Percentiles rank a stretch among this genome's conserved stretches.
Conservation (phyloP, 1,140 invertebrate species). For the Monochamus saltuarius region DNA sequence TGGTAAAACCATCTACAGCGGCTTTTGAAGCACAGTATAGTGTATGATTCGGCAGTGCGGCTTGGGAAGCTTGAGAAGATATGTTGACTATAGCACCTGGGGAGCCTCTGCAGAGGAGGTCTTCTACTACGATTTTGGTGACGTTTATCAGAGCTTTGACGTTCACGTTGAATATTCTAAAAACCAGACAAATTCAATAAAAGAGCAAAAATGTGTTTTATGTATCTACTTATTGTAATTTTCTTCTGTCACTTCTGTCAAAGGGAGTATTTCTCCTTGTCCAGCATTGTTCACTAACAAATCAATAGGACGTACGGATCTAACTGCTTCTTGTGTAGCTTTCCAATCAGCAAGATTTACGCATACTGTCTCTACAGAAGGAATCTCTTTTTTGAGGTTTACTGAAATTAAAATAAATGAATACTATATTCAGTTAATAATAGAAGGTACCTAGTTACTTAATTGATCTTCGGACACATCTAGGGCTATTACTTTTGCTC, state of each 20-base stretch:
- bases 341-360: constrained; percentile 79
- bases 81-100: constrained; percentile 85
- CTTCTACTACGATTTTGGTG: constrained; percentile 72
- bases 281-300: constrained; percentile 84
- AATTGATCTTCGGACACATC: constrained; percentile 32
- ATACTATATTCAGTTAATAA: too few relatives aligned
- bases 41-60: constrained; percentile 72
- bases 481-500: constrained; percentile 59
- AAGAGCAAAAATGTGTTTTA: background rate
- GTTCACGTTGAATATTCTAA: constrained; percentile 75
- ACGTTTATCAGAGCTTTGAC: constrained; percentile 83
- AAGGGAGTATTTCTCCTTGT: constrained; percentile 59
- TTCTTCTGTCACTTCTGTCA: constrained; percentile 65
- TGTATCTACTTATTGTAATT: constrained; percentile 68
- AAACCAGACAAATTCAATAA: constrained; percentile 39
- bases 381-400: constrained; percentile 64
- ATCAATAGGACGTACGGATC: constrained; percentile 63
- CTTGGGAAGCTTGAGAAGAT: constrained; percentile 75
- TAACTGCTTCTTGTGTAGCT: constrained; percentile 61
- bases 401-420: constrained; percentile 12
- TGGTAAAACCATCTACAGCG: constrained; percentile 66
- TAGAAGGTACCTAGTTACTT: too few relatives aligned
- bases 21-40: constrained; percentile 60
- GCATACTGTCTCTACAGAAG: constrained; percentile 63
- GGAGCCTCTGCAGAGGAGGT: constrained; percentile 69